phyloP scores from a whole-genome alignment of 2,888 invertebrate genomes.

The Nomada goodeniana region DNA sequence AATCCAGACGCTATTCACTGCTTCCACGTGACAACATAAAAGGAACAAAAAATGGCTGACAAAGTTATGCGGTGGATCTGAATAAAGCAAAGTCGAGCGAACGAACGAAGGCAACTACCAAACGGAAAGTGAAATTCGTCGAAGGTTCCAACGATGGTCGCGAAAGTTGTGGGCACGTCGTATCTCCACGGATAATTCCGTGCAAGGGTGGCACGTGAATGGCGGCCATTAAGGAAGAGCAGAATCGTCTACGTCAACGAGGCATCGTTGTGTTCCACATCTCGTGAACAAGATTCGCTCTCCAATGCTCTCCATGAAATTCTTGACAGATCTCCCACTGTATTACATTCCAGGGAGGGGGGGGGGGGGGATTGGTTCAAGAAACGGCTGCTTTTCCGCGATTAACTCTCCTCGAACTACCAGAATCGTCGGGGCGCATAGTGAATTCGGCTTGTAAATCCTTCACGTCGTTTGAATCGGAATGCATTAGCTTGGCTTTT shows the following conservation, averaged over 20 bases:
- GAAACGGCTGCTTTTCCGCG: slow-evolving; percentile 11
- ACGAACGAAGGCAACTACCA: background rate
- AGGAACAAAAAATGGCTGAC: background rate
- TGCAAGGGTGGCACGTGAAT: slow-evolving; percentile 15
- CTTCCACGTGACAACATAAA: too few relatives aligned
- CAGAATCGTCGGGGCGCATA: slow-evolving; percentile 9
- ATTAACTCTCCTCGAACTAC: slow-evolving; percentile 25
- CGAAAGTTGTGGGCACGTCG: slow-evolving; percentile 6
- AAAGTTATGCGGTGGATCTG: background rate
- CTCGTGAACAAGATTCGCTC: slow-evolving; percentile 24
- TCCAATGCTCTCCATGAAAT: slow-evolving; percentile 17
- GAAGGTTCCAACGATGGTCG: slow-evolving; percentile 12
- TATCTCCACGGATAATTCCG: slow-evolving; percentile 14
- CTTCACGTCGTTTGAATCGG: background rate
- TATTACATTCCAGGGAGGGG: slow-evolving; percentile 5
- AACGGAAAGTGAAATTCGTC: background rate
- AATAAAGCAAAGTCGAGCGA: too few relatives aligned
- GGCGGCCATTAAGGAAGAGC: slow-evolving; percentile 23
- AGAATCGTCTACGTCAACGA: background rate
- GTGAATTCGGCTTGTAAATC: slow-evolving; percentile 32
- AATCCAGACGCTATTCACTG: too few relatives aligned
- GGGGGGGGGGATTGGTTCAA: background rate
- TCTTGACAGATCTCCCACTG: slow-evolving; percentile 3
- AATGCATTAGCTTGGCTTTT: slow-evolving; percentile 34
- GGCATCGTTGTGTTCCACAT: background rate